Conservation (phyloP, 2,797 vertebrate species). For the Fringilla coelebs region DNA sequence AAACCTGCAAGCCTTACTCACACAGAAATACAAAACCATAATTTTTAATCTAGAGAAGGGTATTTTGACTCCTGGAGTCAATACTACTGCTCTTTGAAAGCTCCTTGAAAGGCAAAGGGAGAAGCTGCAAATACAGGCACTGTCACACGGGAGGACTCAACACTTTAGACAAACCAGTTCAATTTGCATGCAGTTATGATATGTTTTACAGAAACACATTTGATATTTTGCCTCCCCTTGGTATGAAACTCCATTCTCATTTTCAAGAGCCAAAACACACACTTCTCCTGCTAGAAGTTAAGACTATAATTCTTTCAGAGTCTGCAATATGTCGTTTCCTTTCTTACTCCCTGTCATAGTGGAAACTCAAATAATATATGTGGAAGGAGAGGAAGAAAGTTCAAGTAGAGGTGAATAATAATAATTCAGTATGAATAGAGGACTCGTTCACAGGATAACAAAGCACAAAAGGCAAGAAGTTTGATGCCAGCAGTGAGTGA, state of each 20-base stretch:
- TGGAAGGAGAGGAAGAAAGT: constrained; percentile 20
- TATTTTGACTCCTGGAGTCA: neutral
- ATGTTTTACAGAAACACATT: constrained; percentile 22
- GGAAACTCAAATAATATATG: constrained; percentile 36
- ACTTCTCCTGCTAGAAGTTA: neutral
- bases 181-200: neutral
- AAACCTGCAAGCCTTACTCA: neutral
- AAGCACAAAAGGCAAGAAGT: neutral
- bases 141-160: neutral
- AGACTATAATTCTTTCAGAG: constrained; percentile 21
- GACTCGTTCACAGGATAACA: neutral
- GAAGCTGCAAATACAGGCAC: neutral
- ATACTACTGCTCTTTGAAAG: neutral
- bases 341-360: constrained; percentile 15
- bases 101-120: neutral
- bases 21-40: neutral
- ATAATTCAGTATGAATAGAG: neutral
- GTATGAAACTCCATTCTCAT: neutral
- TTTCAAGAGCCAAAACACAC: constrained; percentile 48
- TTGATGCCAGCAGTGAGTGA: neutral
- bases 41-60: neutral
- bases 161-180: neutral
- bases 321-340: neutral
- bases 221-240: constrained; percentile 12
- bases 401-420: constrained; percentile 23